These are phyloP conservation scores for Cyprinodon variegatus DNA, from an alignment of 2,113 vertebrate genomes.

Conservation along the genomic window DNA sequence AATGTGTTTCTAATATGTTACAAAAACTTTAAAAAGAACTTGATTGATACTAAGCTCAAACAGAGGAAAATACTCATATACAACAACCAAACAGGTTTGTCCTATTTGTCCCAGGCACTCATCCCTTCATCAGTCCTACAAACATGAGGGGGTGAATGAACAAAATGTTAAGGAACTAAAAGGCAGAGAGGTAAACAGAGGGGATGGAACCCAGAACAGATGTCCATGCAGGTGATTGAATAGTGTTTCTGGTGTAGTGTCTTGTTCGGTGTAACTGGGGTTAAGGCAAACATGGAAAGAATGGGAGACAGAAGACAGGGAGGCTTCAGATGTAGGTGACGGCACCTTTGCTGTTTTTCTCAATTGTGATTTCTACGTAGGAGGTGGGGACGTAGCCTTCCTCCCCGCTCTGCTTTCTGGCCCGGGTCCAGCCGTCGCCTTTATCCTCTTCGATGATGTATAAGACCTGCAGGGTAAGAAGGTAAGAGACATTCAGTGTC, in stretches of 20 bases:
- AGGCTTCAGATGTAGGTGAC: constrained; percentile 97
- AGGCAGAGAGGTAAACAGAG: constrained; percentile 19
- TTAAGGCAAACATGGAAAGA: constrained; percentile 14
- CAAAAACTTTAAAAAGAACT: constrained; percentile 48
- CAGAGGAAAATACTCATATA: constrained; percentile 26
- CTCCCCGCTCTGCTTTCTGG: constrained; percentile 92
- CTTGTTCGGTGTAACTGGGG: neutral
- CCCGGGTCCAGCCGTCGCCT: constrained; percentile 98
- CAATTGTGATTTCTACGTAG: constrained; percentile 98
- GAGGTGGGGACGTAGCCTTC: constrained; percentile 98
- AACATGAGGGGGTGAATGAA: constrained; percentile 9
- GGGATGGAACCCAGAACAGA: constrained; percentile 17
- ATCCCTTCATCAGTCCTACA: constrained; percentile 61
- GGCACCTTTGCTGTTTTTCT: constrained; percentile 99
- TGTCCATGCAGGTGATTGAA: constrained; percentile 54
- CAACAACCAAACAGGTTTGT: constrained; percentile 20
- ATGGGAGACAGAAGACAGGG: constrained; percentile 37
- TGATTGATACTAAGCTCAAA: constrained; percentile 56
- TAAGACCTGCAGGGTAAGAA: constrained; percentile 72
- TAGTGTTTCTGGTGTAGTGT: constrained; percentile 5
- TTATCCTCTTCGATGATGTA: constrained; percentile 99
- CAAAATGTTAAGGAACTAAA: constrained; percentile 38
- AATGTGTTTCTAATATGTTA: constrained; percentile 56
- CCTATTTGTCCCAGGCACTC: constrained; percentile 72
- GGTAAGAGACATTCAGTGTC: too few species aligned